Base-by-base conservation (phyloP, 2,888 invertebrate genomes). In the Flexamia atlantica region DNA sequence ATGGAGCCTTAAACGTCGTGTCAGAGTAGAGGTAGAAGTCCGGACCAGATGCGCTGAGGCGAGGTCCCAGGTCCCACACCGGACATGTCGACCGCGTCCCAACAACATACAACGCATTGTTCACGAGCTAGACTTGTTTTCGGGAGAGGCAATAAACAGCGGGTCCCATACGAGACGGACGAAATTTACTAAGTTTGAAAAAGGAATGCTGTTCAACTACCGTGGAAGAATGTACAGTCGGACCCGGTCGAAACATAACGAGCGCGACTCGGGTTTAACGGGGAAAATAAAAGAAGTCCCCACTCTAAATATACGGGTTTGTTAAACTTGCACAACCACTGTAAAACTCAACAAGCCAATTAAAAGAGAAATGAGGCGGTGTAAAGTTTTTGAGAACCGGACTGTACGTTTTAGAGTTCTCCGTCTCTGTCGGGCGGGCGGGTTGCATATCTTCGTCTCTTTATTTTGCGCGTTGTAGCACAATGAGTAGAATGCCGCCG, bases 121-220 rank as follows among this genome's bases (percentile, higher is more conserved):
- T 72, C 72, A 72, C 72, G 42, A 72, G 20, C 4, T 57, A 42
- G 23, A 36, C 42, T 36, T 81, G 81, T 81, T 81, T 81, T 81
- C 72, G 82, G 53, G 46, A 72, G 53, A 72, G 70, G 70, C 20
- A 46, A 53, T 72, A 82, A 50, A 76, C 5, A 50, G 68, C 32
- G 46, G 76, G 76, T 46, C 76, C 50, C 76, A 50, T 25, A 46
- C 76, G 76, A 23, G 82, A 82, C 82, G 70, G 40, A 46, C 50
- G 30, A 82, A 82, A 82, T 82, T 82, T 82, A 82, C 82, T 82
- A 82, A 82, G 82, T 82, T 82, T 82, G 72, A 82, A 82, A 82
- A 72, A 72, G 82, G 82, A 82, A 82, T 82, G 82, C 82, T 82
- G 82, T 82, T 72, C 82, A 46, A 82, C 82, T 82, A 82, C 82